These are phyloP conservation scores for Plagodis dolabraria DNA, from an alignment of 2,888 invertebrate genomes.

Conservation along the genomic window DNA sequence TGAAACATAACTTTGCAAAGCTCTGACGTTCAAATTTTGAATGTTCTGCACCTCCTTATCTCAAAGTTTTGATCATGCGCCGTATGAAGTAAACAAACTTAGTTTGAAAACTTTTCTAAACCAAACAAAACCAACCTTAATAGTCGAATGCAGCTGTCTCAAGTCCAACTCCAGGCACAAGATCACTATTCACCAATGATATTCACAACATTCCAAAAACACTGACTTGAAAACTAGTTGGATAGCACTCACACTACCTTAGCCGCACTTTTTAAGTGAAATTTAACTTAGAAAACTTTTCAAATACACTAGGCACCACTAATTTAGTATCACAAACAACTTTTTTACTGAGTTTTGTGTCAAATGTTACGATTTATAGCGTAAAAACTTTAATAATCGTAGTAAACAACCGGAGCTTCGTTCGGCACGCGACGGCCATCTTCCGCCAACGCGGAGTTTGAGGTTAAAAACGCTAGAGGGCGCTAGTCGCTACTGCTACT, in stretches of 20 bases:
- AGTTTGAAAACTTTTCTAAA: constrained; percentile 64
- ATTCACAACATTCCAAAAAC: constrained; percentile 81
- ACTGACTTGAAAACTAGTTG: constrained; percentile 75
- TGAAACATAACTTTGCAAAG: too few species aligned
- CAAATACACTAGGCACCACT: constrained; percentile 53
- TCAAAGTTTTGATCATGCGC: constrained; percentile 70
- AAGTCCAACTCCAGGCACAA: constrained; percentile 59
- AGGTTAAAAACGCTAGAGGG: constrained; percentile 70
- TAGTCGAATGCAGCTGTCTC: constrained; percentile 52
- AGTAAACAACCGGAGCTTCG: constrained; percentile 79
- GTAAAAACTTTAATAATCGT: constrained; percentile 74
- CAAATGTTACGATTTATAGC: constrained; percentile 51
- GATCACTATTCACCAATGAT: constrained; percentile 74
- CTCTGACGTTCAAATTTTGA: background rate
- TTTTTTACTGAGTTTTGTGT: constrained; percentile 57
- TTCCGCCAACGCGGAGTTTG: constrained; percentile 76
- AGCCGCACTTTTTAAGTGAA: constrained; percentile 73
- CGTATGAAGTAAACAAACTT: constrained; percentile 76
- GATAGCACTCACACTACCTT: constrained; percentile 44
- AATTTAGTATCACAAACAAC: constrained; percentile 44
- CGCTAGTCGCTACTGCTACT: constrained; percentile 49
- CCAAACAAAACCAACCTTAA: constrained; percentile 63
- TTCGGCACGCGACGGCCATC: constrained; percentile 81
- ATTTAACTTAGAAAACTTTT: constrained; percentile 55
- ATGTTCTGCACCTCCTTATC: background rate